Percentiles rank a stretch among this genome's conserved stretches.
Conservation (phyloP, 1,140 invertebrate species). For the Papilio helenus region DNA sequence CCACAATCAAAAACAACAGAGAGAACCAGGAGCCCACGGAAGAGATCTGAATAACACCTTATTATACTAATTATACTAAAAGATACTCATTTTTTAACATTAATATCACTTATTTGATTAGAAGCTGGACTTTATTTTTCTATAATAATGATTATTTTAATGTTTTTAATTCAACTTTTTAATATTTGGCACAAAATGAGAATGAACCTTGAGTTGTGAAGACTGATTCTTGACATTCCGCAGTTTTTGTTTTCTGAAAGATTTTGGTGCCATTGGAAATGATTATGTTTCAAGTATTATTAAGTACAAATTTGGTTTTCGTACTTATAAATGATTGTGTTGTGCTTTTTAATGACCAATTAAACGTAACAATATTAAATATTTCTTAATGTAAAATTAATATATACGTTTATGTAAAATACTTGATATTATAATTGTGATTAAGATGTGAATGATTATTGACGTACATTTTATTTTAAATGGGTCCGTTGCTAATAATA, state of each 20-base stretch:
- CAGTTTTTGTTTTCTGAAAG: not conserved
- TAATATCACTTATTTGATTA: not conserved
- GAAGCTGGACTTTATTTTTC: conserved; percentile 35
- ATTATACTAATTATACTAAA: not conserved
- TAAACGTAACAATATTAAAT: conserved; percentile 8
- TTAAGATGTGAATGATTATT: conserved; percentile 34
- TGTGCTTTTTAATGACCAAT: conserved; percentile 4
- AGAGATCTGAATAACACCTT: conserved; percentile 14
- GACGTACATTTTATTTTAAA: conserved; percentile 24
- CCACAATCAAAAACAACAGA: conserved; percentile 52
- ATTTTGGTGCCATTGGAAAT: conserved; percentile 24
- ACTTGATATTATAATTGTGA: conserved; percentile 31
- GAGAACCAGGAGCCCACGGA: conserved; percentile 59
- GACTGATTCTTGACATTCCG: conserved; percentile 36
- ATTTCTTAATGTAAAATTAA: not conserved
- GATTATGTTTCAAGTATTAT: conserved; percentile 9
- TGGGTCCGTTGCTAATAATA: conserved; percentile 23
- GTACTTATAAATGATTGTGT: conserved; percentile 16
- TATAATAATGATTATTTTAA: not conserved
- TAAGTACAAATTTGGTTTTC: conserved; percentile 25
- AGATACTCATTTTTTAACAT: conserved; percentile 32
- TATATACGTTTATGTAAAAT: conserved; percentile 28
- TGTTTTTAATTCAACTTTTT: not conserved
- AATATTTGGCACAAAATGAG: not conserved
- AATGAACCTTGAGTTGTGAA: not conserved